phyloP scores from a whole-genome alignment of 2,797 vertebrate species.

The Coccyzus lansbergi region DNA sequence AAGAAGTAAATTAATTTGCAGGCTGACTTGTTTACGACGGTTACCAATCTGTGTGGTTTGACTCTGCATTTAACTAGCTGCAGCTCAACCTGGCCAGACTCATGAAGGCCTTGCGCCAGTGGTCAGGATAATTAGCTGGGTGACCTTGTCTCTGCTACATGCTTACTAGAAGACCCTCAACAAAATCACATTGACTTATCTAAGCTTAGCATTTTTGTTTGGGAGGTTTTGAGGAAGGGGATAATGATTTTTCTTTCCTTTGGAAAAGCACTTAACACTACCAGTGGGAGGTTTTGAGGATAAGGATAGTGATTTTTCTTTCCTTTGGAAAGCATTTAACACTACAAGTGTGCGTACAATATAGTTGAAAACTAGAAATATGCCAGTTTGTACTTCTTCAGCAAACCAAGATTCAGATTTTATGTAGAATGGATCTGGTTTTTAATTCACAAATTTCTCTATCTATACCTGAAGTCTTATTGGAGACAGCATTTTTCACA shows the following conservation, averaged over 20 bases:
- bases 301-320: neutral
- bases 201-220: neutral
- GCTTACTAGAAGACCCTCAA: neutral
- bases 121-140: neutral
- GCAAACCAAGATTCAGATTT: neutral
- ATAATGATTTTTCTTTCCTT: neutral
- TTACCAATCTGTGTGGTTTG: neutral
- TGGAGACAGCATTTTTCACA: neutral
- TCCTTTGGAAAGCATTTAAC: neutral
- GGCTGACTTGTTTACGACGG: neutral
- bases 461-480: neutral
- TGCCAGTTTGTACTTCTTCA: neutral
- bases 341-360: neutral
- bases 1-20: neutral
- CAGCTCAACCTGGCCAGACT: neutral
- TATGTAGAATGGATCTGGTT: neutral
- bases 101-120: accelerated
- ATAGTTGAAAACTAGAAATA: neutral
- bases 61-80: neutral
- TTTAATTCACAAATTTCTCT: neutral
- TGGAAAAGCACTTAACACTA: neutral
- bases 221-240: neutral
- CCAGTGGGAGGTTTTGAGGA: neutral
- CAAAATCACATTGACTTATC: neutral
- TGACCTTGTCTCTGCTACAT: neutral